Conservation (phyloP, 2,888 invertebrate genomes). For the Digitonthophagus gazella region DNA sequence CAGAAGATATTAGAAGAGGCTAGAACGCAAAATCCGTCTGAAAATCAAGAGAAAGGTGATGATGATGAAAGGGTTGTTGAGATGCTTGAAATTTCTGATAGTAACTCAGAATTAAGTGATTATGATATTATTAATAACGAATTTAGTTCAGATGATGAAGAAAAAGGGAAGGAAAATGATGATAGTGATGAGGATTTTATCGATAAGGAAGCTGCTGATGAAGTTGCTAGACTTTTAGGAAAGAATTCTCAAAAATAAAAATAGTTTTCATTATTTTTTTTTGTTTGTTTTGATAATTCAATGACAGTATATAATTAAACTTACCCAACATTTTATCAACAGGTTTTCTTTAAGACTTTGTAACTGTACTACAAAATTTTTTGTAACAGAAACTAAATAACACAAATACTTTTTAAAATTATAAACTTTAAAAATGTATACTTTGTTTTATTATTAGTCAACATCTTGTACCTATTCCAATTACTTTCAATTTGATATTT, state of each 20-base stretch:
- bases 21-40: constrained; percentile 24
- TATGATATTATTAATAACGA: constrained; percentile 26
- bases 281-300: no score
- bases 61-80: constrained; percentile 27
- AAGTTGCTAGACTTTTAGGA: constrained; percentile 41
- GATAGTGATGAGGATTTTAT: constrained; percentile 36
- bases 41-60: constrained; percentile 21
- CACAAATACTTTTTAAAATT: no score
- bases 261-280: background rate
- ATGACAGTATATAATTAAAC: no score
- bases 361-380: no score
- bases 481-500: no score
- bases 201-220: constrained; percentile 43
- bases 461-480: no score
- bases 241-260: constrained; percentile 3
- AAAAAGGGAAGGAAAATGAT: constrained; percentile 25
- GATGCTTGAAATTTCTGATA: constrained; percentile 29
- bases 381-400: no score
- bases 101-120: constrained; percentile 24
- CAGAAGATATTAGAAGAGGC: constrained; percentile 42
- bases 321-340: no score
- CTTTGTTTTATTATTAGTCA: no score
- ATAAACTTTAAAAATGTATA: no score
- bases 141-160: constrained; percentile 22
- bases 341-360: no score